Percentiles rank a stretch among this genome's conserved stretches.
phyloP scores from a whole-genome alignment of 2,888 invertebrate species.

The Cantharis lateralis region DNA sequence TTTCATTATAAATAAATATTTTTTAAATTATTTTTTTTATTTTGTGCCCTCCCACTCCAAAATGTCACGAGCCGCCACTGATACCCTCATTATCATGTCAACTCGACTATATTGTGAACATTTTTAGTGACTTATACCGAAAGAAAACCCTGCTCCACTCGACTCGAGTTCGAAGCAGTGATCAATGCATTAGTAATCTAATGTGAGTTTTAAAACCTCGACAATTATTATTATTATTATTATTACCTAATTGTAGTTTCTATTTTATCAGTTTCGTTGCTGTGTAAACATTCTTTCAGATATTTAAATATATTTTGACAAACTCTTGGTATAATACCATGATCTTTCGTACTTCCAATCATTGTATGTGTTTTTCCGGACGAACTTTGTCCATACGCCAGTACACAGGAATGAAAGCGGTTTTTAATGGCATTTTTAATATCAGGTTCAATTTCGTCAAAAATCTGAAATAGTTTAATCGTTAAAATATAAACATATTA shows the following conservation, averaged over 20 bases:
- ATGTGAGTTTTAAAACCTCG: not conserved
- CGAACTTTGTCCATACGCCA: constrained; percentile 78
- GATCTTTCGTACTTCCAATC: constrained; percentile 67
- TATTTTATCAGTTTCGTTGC: constrained; percentile 44
- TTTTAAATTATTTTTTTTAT: too few relatives aligned
- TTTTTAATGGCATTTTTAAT: constrained; percentile 65
- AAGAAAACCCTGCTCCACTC: too few relatives aligned
- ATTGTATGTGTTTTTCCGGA: constrained; percentile 80
- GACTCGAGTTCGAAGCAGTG: too few relatives aligned
- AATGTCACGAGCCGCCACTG: too few relatives aligned
- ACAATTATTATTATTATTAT: constrained; percentile 9
- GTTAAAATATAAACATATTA: not conserved
- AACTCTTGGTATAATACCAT: constrained; percentile 63
- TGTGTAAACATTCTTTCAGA: constrained; percentile 49
- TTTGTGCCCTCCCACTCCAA: too few relatives aligned
- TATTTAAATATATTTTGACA: constrained; percentile 59
- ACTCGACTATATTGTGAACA: not conserved
- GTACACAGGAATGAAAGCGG: constrained; percentile 70
- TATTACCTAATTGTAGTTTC: constrained; percentile 39
- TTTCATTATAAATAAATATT: too few relatives aligned
- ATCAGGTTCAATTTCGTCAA: constrained; percentile 67
- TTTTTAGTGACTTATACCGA: too few relatives aligned
- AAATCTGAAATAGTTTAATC: constrained; percentile 58
- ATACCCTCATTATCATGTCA: too few relatives aligned
- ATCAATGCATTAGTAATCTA: too few relatives aligned